Evolutionary conservation across 2,888 invertebrate genomes (phyloP), one percentile per base, ranked within the genome.

Genomic region (Elmis aenea): DNA sequence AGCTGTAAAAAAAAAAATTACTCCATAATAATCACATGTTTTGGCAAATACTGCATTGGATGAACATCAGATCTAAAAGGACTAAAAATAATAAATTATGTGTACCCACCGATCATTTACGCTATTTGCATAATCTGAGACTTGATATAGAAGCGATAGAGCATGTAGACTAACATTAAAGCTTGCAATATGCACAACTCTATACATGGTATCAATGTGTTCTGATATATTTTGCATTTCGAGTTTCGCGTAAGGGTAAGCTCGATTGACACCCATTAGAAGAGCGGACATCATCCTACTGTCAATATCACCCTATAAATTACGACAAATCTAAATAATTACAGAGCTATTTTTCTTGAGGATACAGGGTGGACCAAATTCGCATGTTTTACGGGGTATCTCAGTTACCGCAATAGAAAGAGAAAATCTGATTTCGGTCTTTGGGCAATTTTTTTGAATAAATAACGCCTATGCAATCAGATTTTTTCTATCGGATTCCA

Each of bases 281-380:
- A 93, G 74, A 0, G 84, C 85, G 46, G 83, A 82, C 83, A 93
- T 83, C 72, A 91, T 83, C 58, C 85, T 79, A 51, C 80, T 83
- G 57, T 91, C 85, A 0, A 90, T 79, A 42, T 89, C 85, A 2
- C 86, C 86, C 64, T 75, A 46, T 46, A 56, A 53, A 41, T 37
- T 48, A n/a, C n/a, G n/a, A n/a, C n/a, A n/a, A n/a, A n/a, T n/a
- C n/a, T n/a, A n/a, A n/a, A n/a, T n/a, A n/a, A n/a, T n/a, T n/a
- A n/a, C n/a, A n/a, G n/a, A n/a, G n/a, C n/a, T n/a, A n/a, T n/a
- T n/a, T n/a, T n/a, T n/a, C n/a, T n/a, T n/a, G n/a, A n/a, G n/a
- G n/a, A n/a, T n/a, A n/a, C n/a, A n/a, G n/a, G n/a, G n/a, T n/a
- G n/a, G n/a, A n/a, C n/a, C n/a, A n/a, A n/a, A n/a, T n/a, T n/a